Percentiles rank a stretch among this genome's conserved stretches.
phyloP scores from a whole-genome alignment of 2,888 invertebrate genomes.

The Parnassius glacialis region DNA sequence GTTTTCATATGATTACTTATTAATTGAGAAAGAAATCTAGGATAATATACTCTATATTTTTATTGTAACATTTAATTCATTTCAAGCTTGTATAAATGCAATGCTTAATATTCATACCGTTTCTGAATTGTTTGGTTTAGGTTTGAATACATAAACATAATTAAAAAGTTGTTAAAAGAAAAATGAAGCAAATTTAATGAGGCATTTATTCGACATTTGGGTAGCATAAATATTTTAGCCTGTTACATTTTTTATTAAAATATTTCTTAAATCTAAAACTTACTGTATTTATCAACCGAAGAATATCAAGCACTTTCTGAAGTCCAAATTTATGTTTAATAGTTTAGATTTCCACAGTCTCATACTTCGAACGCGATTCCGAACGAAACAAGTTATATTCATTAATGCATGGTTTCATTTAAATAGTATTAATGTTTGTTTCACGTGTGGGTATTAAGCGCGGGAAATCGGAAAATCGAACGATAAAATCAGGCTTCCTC shows the following conservation, averaged over 20 bases:
- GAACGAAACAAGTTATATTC: not conserved
- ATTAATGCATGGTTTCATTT: not conserved
- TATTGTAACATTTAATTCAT: too few species aligned
- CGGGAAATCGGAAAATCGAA: constrained; percentile 65
- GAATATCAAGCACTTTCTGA: constrained; percentile 64
- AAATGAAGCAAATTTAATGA: too few species aligned
- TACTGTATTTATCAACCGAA: constrained; percentile 60
- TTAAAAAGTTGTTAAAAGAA: too few species aligned
- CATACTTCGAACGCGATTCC: constrained; percentile 14
- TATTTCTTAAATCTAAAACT: constrained; percentile 41
- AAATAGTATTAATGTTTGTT: not conserved
- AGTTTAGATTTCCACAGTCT: constrained; percentile 28
- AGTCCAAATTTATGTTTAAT: constrained; percentile 39
- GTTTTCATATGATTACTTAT: too few species aligned
- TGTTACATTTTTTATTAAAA: constrained; percentile 11
- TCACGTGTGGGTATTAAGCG: constrained; percentile 40
- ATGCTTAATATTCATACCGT: too few species aligned
- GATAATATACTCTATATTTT: too few species aligned
- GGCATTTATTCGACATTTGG: too few species aligned
- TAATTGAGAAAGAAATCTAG: too few species aligned
- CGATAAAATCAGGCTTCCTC: constrained; percentile 50
- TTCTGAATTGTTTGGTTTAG: too few species aligned
- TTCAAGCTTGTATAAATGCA: too few species aligned
- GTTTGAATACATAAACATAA: too few species aligned
- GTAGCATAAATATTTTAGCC: too few species aligned